Base-by-base conservation (phyloP, 2,888 invertebrate species). In the Patella pellucida region DNA sequence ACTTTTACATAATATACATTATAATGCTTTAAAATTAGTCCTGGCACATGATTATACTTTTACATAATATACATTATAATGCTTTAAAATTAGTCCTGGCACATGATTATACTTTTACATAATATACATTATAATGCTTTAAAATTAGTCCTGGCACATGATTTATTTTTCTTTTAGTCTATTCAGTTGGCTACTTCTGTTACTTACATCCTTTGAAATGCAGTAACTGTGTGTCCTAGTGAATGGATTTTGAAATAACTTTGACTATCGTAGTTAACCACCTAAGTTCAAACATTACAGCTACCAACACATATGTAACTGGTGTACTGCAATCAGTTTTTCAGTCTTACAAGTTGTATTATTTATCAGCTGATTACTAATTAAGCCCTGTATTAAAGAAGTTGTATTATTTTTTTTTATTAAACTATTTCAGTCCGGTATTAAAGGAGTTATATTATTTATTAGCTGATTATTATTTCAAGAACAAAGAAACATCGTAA, bases 401-500 rank as follows among this genome's bases (percentile, higher is more conserved):
- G 73, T 94, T 97, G 77, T 98, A 95, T 90, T 98, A 97, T 89
- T 92, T 98, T 91, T 98, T 19, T 62, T 62, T 62, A 19, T 4
- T 16, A 5, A n/a, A 62, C 19, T 74, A 19, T 77, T 84, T 54
- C 81, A 89, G 89, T 52, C 76, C 83, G 14, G 82, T 90, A 12
- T 82, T 90, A 19, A 83, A 93, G 56, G 94, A 95, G 73, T 94
- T 97, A 76, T 98, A 95, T 90, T 98, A 97, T 89, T 92, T 98
- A n/a, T 91, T 98, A 41, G 98, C 95, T 0, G 98, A 98, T 92
- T 96, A 95, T 91, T 95, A 97, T 91, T 96, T 97, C 87, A 98
- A 98, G 91, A 95, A 94, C 87, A 94, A 95, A 84, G 96, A 96
- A 83, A 94, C 90, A 80, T 87, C 89, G 88, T 91, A 85, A 86